Conservation (phyloP, 2,113 vertebrate species). For the Xiphorhynchus elegans region DNA sequence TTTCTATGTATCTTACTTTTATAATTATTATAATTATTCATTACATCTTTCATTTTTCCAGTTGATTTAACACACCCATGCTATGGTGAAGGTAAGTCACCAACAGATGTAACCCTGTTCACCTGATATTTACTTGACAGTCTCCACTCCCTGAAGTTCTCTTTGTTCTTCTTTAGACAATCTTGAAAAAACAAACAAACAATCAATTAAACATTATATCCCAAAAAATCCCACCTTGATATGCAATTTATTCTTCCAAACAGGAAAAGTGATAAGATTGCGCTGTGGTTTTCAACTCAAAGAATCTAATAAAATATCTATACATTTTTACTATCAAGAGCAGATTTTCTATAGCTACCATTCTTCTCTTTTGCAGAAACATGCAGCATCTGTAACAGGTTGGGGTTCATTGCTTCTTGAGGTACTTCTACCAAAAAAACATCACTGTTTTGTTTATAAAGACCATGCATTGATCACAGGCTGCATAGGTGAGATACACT, state of each 20-base stretch:
- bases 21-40: not conserved
- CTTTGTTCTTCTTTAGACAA: not conserved
- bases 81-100: not conserved
- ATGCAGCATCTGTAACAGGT: not conserved
- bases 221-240: not conserved
- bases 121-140: not conserved
- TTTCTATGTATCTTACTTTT: not conserved
- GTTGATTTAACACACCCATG: not conserved
- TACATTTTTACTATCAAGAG: not conserved
- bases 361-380: not conserved
- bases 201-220: not conserved
- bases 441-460: not conserved
- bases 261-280: not conserved
- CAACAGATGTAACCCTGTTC: fast-evolving
- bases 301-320: not conserved
- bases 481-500: not conserved
- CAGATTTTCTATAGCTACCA: not conserved
- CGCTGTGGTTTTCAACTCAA: not conserved
- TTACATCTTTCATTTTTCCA: not conserved
- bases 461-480: not conserved
- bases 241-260: not conserved
- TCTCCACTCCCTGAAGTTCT: not conserved
- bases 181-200: not conserved
- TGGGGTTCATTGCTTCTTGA: not conserved
- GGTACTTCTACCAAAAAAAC: not conserved